Evolutionary conservation across 1,140 invertebrate species (phyloP), one percentile per base, ranked within the genome.

Genomic region (Phenacoccus solenopsis): DNA sequence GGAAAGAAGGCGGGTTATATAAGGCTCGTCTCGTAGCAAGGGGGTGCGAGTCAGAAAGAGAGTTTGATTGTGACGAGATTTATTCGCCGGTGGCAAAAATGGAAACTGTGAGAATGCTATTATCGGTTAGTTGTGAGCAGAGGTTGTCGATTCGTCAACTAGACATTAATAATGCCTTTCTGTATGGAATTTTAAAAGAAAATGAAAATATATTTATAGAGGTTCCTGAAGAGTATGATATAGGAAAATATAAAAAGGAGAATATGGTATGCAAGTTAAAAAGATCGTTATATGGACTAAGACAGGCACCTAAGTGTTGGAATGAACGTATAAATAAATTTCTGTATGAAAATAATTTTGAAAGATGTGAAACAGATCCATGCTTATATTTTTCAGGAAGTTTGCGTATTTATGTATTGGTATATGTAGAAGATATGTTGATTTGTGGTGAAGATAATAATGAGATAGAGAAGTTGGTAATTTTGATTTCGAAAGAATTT

Each of bases 191-290:
- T 3, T 13, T 72, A 10, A 12, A 61, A 0, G 75, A 78, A 74
- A 64, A 68, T 20, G 61, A 67, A 7, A 32, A n/a, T n/a, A n/a
- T 72, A 20, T 72, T 38, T 67, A 35, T 72, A 10, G 24, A 67
- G 4, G 9, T 64, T 20, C 69, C 71, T n/a, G 64, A 70, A 10
- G 72, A 72, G 59, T n/a, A n/a, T n/a, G n/a, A n/a, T n/a, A n/a
- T n/a, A n/a, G 69, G 16, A 75, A 73, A 78, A 77, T 71, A 76
- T 75, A 72, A 72, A 57, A 64, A 22, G 75, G 75, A 25, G 35
- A 56, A 12, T 1, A 4, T 22, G 25, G 35, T 72, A 24, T 67
- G 38, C 21, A 71, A 69, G 22, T 68, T 72, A 35, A n/a, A 57
- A 12, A 71, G 57, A 59, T 21, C 70, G 16, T 28, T 69, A 12